These are phyloP conservation scores for Psittacus erithacus DNA, from an alignment of 2,113 vertebrate genomes.

Conservation along the genomic window DNA sequence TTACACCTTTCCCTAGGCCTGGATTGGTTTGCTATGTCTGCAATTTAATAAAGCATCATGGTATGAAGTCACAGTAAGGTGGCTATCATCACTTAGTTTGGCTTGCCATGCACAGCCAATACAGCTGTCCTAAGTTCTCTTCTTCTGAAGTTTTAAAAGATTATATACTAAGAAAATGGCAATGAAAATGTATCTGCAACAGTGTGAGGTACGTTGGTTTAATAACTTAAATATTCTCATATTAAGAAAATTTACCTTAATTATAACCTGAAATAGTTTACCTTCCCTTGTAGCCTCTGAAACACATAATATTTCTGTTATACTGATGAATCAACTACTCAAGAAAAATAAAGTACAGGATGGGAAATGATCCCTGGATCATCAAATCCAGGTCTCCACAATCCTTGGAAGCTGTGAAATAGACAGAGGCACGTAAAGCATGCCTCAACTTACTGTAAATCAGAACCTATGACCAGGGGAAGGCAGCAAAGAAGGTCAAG, in stretches of 20 bases:
- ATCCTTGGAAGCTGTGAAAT: not conserved
- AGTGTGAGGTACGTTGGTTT: not conserved
- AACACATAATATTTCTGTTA: not conserved
- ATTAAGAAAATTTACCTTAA: not conserved
- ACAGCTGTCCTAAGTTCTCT: not conserved
- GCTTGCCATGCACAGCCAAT: not conserved
- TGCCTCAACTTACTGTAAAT: not conserved
- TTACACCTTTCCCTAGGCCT: not conserved
- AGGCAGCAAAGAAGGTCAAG: not conserved
- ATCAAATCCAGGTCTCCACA: not conserved
- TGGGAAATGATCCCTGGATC: not conserved
- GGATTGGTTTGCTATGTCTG: accelerated
- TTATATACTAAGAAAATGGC: not conserved
- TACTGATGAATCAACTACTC: not conserved
- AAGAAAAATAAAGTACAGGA: not conserved
- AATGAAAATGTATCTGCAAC: not conserved
- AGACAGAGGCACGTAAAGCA: not conserved
- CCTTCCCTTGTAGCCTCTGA: not conserved
- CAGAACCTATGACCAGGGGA: not conserved
- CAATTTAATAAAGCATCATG: not conserved
- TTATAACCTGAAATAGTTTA: not conserved
- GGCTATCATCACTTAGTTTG: not conserved
- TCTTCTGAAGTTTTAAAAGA: not conserved
- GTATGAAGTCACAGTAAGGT: not conserved
- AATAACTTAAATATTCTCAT: not conserved